These are phyloP conservation scores for Torymus tubicola DNA, from an alignment of 2,888 invertebrate genomes.

Conservation along the genomic window DNA sequence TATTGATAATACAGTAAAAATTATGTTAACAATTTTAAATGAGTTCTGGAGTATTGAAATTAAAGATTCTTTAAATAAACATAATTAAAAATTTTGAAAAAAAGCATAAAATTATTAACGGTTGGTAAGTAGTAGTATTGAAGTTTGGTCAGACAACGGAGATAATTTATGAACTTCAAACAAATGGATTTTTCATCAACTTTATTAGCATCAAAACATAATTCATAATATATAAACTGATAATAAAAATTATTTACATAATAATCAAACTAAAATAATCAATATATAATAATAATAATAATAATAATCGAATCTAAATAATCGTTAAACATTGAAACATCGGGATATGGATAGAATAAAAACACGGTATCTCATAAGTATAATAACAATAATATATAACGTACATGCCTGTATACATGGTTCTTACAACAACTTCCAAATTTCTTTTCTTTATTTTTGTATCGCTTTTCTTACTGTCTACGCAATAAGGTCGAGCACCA, in stretches of 20 bases:
- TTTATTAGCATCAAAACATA: conserved; percentile 34
- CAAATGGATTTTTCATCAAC: conserved; percentile 1
- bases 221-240: conserved; percentile 26
- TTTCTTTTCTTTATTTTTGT: conserved; percentile 49
- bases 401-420: conserved; percentile 66
- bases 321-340: neutral
- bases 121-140: too few relatives aligned
- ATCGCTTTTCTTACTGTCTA: conserved; percentile 64
- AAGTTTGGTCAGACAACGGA: too few relatives aligned
- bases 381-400: conserved; percentile 72
- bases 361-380: conserved; percentile 63
- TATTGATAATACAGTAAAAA: too few relatives aligned
- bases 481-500: conserved; percentile 55
- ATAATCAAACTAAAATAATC: too few relatives aligned
- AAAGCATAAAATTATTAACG: too few relatives aligned
- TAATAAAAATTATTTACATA: conserved; percentile 15
- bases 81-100: too few relatives aligned
- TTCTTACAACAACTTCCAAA: conserved; percentile 69
- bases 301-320: too few relatives aligned
- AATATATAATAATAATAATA: too few relatives aligned
- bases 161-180: neutral
- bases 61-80: too few relatives aligned
- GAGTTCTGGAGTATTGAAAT: too few relatives aligned
- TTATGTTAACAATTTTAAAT: too few relatives aligned
- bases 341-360: conserved; percentile 51